These are phyloP conservation scores for Aotus griseimembra DNA, from an alignment of 2,797 vertebrate species.

Conservation along the genomic window DNA sequence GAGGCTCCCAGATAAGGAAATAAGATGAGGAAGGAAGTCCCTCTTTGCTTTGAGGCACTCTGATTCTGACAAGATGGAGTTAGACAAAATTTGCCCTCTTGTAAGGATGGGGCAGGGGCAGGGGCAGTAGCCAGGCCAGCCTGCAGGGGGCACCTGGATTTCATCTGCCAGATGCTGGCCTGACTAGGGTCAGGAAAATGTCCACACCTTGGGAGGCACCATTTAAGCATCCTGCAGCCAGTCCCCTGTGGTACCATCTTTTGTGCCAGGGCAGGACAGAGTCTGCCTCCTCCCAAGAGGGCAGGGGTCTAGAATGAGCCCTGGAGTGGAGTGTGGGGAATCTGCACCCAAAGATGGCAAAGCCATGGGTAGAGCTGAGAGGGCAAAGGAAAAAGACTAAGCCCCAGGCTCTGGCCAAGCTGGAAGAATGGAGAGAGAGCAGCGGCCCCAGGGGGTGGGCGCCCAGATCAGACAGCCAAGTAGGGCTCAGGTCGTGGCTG, in stretches of 20 bases:
- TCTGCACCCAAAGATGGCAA: background rate
- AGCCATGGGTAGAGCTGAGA: background rate
- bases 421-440: background rate
- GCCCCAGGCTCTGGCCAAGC: background rate
- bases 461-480: slow-evolving; percentile 10
- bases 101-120: background rate
- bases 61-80: background rate
- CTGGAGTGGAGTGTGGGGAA: too few species aligned
- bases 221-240: background rate
- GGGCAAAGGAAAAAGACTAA: background rate
- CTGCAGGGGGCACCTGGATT: slow-evolving; percentile 67
- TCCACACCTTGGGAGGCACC: background rate
- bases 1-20: slow-evolving; percentile 23
- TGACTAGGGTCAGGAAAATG: background rate
- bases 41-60: background rate
- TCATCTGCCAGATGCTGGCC: background rate
- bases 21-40: background rate
- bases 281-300: background rate
- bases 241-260: background rate
- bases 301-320: background rate
- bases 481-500: slow-evolving; percentile 60
- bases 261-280: background rate
- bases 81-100: background rate
- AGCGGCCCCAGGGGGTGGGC: slow-evolving; percentile 18
- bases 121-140: slow-evolving; percentile 57